Evolutionary conservation across 2,888 invertebrate species (phyloP).

Genomic region (Drosophila phalerata): DNA sequence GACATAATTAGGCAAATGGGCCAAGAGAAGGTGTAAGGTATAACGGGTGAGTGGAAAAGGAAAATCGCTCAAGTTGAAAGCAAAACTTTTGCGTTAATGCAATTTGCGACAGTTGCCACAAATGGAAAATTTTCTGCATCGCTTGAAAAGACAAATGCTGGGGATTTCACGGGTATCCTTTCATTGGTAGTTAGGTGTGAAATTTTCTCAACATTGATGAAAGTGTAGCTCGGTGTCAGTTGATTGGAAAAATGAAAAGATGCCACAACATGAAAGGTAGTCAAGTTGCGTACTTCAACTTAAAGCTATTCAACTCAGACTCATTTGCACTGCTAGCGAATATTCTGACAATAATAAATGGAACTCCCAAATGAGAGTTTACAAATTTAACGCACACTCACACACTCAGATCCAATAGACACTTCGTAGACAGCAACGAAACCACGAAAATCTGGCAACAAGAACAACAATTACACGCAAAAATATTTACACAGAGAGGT

Average conservation of each 20-base stretch:
- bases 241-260: conserved; percentile 52
- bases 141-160: conserved; percentile 19
- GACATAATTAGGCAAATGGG: conserved; percentile 77
- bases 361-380: conserved; percentile 36
- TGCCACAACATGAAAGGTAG: conserved; percentile 16
- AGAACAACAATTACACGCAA: conserved; percentile 57
- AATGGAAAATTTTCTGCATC: conserved; percentile 76
- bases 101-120: conserved; percentile 76
- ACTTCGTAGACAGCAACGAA: conserved; percentile 32
- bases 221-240: conserved; percentile 34
- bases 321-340: conserved; percentile 22
- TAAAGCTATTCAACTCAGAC: conserved; percentile 1
- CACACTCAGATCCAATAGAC: conserved; percentile 19
- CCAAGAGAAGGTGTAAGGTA: conserved; percentile 15
- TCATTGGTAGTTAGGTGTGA: conserved; percentile 24
- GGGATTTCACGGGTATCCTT: not conserved
- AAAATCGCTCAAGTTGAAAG: conserved; percentile 76
- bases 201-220: conserved; percentile 52
- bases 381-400: conserved; percentile 15
- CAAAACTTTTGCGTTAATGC: conserved; percentile 75
- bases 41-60: conserved; percentile 13
- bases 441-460: conserved; percentile 53
- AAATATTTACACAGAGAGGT: conserved; percentile 27
- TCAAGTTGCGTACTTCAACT: not conserved
- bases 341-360: conserved; percentile 44